Evolutionary conservation across 2,797 vertebrate genomes (phyloP).

Genomic region (Lagodon rhomboides): DNA sequence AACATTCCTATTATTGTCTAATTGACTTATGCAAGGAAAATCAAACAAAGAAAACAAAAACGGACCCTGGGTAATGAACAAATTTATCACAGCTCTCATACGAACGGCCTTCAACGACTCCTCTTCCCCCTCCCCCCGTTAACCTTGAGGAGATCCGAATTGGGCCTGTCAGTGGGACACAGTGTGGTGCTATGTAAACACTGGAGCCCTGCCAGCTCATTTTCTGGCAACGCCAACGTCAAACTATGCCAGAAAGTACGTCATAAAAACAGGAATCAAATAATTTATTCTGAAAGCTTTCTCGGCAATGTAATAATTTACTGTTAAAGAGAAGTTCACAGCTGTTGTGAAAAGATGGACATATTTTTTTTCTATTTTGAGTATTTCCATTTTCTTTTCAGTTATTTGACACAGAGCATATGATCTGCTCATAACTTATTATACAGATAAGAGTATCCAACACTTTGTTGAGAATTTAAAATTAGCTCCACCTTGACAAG

Average conservation of each 20-base stretch:
- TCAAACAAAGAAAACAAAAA: background rate
- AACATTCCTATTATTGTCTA: slow-evolving; percentile 33
- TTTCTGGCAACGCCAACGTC: slow-evolving; percentile 24
- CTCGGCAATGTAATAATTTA: background rate
- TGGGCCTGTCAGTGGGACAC: slow-evolving; percentile 19
- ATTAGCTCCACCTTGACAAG: background rate
- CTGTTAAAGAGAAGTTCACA: background rate
- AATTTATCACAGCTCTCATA: slow-evolving; percentile 15
- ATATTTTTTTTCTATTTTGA: background rate
- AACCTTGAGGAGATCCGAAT: slow-evolving; percentile 22
- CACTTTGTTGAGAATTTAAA: background rate
- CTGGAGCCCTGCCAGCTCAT: slow-evolving; percentile 38
- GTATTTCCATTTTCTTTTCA: background rate
- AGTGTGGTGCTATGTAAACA: slow-evolving; percentile 33
- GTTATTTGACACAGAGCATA: no score
- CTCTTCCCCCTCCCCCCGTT: background rate
- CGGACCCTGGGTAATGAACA: background rate
- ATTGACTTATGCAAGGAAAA: slow-evolving; percentile 30
- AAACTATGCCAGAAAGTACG: slow-evolving; percentile 37
- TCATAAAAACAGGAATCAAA: slow-evolving; percentile 23
- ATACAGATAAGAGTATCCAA: background rate
- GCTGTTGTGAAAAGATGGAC: background rate
- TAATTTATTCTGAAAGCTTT: slow-evolving; percentile 9
- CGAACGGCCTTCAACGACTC: background rate
- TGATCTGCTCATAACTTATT: background rate